Evolutionary conservation across 2,888 invertebrate genomes (phyloP).

Genomic region (Branchellion lobata): DNA sequence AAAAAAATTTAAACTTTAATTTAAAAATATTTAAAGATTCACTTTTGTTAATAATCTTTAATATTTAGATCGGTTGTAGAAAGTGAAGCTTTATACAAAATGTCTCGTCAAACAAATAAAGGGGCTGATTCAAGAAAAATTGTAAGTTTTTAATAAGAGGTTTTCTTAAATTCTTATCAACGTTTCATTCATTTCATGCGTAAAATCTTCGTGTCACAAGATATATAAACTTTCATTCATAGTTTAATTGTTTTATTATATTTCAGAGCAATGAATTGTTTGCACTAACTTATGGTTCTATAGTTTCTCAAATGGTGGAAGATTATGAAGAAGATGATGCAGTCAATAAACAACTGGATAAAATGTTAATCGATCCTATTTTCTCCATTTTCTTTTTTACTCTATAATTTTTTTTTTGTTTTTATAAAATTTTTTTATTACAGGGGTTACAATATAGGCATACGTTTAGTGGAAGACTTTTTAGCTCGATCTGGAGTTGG

Average conservation of each 20-base stretch:
- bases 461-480: slow-evolving; percentile 94
- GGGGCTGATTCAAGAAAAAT: slow-evolving; percentile 59
- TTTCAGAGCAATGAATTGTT: slow-evolving; percentile 88
- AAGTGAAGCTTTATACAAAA: no score
- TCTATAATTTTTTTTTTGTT: neutral
- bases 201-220: neutral
- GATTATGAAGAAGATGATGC: slow-evolving; percentile 95
- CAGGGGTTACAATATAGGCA: slow-evolving; percentile 94
- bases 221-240: neutral
- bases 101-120: slow-evolving; percentile 57
- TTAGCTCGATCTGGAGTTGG: slow-evolving; percentile 81
- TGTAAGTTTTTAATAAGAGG: slow-evolving; percentile 52
- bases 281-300: slow-evolving; percentile 93
- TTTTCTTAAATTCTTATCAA: neutral
- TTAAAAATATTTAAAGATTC: no score
- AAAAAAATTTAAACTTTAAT: no score
- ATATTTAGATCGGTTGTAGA: no score
- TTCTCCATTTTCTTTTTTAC: neutral
- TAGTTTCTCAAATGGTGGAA: slow-evolving; percentile 93
- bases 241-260: slow-evolving; percentile 41
- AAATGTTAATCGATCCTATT: slow-evolving; percentile 57
- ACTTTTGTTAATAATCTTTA: no score
- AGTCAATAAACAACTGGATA: slow-evolving; percentile 81
- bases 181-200: no score
- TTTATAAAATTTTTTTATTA: slow-evolving; percentile 45